Percentiles rank a stretch among this genome's conserved stretches.
These are phyloP conservation scores for Tetranychus urticae DNA, from an alignment of 1,140 invertebrate genomes.

Conservation along the genomic window DNA sequence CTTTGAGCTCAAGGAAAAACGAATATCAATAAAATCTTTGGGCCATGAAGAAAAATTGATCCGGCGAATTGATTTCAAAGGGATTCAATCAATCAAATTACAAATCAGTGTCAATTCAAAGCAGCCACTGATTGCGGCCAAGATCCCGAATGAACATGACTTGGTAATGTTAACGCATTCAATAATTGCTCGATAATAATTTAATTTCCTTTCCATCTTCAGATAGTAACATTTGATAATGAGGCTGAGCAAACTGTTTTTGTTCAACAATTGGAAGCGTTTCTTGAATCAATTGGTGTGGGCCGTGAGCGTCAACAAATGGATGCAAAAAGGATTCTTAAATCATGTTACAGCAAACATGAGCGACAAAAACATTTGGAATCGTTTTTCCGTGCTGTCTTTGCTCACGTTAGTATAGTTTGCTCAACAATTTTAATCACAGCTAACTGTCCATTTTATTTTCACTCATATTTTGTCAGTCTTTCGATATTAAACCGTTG, in stretches of 20 bases:
- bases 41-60: constrained; percentile 16
- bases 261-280: constrained; percentile 17
- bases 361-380: constrained; percentile 25
- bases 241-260: constrained; percentile 18
- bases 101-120: constrained; percentile 8
- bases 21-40: constrained; percentile 18
- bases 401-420: constrained; percentile 20
- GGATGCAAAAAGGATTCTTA: constrained; percentile 18
- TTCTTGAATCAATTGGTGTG: constrained; percentile 15
- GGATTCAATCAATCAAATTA: constrained; percentile 15
- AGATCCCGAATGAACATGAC: constrained; percentile 34
- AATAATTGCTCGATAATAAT: too few relatives aligned
- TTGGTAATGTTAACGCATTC: constrained; percentile 14
- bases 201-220: neutral
- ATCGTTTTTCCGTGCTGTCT: constrained; percentile 28
- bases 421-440: neutral
- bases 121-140: constrained; percentile 24
- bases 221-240: constrained; percentile 22
- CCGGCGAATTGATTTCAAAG: constrained; percentile 19
- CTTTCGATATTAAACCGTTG: constrained; percentile 22
- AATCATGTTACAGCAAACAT: constrained; percentile 22
- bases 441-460: neutral
- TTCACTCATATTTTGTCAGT: constrained; percentile 14
- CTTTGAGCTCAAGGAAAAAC: constrained; percentile 16
- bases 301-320: constrained; percentile 11